Evolutionary conservation across 92 coral and sea anemone species (phyloP), one percentile per base, ranked within the genome.

Genomic region (Galaxea fascicularis): DNA sequence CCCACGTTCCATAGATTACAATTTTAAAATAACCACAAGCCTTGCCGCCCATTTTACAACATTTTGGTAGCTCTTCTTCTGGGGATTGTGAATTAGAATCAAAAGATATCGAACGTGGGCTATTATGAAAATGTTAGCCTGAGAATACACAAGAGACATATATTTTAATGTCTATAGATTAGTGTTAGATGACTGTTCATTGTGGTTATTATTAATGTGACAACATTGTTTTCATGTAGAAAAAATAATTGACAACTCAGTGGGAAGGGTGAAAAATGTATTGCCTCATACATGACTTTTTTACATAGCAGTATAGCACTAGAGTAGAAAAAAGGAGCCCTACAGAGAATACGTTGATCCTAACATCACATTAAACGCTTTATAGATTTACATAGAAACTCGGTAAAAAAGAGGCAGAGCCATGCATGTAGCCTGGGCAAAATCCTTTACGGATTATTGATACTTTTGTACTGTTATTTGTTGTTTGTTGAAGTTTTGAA

Each of bases 401-500:
- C 76, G 76, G 41, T 44, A 71, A 16, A 65, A 25, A 65, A 65
- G 26, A 65, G 14, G 35, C 17, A 58, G 62, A 56, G 64, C 64
- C 63, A n/a, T 57, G 22, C 63, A 57, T n/a, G 18, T 57, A 57
- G 22, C 63, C 63, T 57, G 63, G 63, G 63, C 63, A 57, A 57
- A 57, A 57, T 57, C 63, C 63, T 15, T 57, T n/a, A 57, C 63
- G 24, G 0, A 57, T 60, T 60, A 60, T 60, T 60, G 22, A 60
- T 60, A 60, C 66, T 60, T 35, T 35, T 35, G 2, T 35, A 2
- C 41, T 22, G 28, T 60, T 60, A 7, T 60, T 21, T 60, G 66
- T 25, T 60, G 66, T 60, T 60, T 60, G 66, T 60, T 60, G 13
- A 60, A 60, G 66, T 24, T 60, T 60, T 60, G 63, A 57, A 57